phyloP scores from a whole-genome alignment of 2,888 invertebrate genomes.

The Panopea generosa region DNA sequence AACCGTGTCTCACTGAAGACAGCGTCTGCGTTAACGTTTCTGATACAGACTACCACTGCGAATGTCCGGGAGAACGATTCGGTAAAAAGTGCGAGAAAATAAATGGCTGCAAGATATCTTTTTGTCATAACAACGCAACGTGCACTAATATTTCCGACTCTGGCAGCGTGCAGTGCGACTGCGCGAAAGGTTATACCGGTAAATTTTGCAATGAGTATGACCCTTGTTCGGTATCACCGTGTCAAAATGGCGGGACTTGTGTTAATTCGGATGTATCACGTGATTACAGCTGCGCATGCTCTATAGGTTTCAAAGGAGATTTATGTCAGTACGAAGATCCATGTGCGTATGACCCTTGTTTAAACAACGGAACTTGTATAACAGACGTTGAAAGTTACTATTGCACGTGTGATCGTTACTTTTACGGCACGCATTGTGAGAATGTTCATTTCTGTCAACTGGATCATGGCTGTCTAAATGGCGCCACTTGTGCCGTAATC shows the following conservation, averaged over 20 bases:
- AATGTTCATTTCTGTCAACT: slow-evolving; percentile 74
- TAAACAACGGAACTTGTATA: slow-evolving; percentile 68
- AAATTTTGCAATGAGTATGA: slow-evolving; percentile 69
- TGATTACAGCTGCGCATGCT: slow-evolving; percentile 68
- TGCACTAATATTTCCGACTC: slow-evolving; percentile 67
- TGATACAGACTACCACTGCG: slow-evolving; percentile 68
- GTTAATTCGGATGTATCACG: slow-evolving; percentile 41
- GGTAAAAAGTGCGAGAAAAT: slow-evolving; percentile 75
- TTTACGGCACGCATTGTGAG: slow-evolving; percentile 93
- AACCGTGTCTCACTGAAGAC: slow-evolving; percentile 55
- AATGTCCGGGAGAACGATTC: slow-evolving; percentile 73
- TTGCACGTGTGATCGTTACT: slow-evolving; percentile 94
- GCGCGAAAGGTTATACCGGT: slow-evolving; percentile 69
- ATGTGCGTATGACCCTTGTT: slow-evolving; percentile 68
- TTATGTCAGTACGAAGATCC: slow-evolving; percentile 69
- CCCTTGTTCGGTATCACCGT: slow-evolving; percentile 69
- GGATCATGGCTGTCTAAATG: slow-evolving; percentile 59
- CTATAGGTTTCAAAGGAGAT: slow-evolving; percentile 56
- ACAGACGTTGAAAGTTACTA: slow-evolving; percentile 89
- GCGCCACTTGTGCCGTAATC: slow-evolving; percentile 48
- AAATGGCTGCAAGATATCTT: slow-evolving; percentile 71
- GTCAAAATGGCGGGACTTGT: slow-evolving; percentile 75
- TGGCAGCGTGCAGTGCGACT: slow-evolving; percentile 62
- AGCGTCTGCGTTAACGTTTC: slow-evolving; percentile 60
- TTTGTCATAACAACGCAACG: slow-evolving; percentile 73